Percentiles rank a stretch among this genome's conserved stretches.
phyloP scores from a whole-genome alignment of 2,113 vertebrate genomes.

The Bufo gargarizans region DNA sequence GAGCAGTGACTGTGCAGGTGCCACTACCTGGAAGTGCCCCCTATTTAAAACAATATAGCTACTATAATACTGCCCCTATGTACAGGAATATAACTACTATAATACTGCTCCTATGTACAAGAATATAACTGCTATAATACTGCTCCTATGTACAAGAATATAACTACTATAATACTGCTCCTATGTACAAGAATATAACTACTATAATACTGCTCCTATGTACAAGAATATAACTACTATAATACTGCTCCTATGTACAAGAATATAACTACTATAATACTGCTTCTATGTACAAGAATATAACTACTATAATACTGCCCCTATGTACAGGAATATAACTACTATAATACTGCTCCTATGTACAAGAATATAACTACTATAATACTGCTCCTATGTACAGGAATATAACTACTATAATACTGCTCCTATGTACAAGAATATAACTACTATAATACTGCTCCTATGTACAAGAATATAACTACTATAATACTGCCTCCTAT shows the following conservation, averaged over 20 bases:
- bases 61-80: background rate
- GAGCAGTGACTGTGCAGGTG: too few species aligned
- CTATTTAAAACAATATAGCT: too few species aligned
- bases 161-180: background rate
- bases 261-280: constrained; percentile 8
- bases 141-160: background rate
- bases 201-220: background rate
- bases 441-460: background rate
- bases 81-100: background rate
- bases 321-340: too few species aligned
- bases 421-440: background rate
- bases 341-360: too few species aligned
- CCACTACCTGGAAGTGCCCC: too few species aligned
- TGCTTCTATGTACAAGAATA: background rate
- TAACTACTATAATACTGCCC: background rate
- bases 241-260: constrained; percentile 9
- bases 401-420: background rate
- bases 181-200: background rate
- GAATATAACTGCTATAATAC: background rate
- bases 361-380: too few species aligned
- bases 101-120: background rate
- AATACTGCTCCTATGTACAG: too few species aligned
- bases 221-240: constrained; percentile 2
- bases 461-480: background rate
- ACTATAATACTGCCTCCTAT: too few species aligned